Percentiles rank a stretch among this genome's conserved stretches.
These are phyloP conservation scores for Pyrrhopygopsis socrates DNA, from an alignment of 2,888 invertebrate species.

Conservation along the genomic window DNA sequence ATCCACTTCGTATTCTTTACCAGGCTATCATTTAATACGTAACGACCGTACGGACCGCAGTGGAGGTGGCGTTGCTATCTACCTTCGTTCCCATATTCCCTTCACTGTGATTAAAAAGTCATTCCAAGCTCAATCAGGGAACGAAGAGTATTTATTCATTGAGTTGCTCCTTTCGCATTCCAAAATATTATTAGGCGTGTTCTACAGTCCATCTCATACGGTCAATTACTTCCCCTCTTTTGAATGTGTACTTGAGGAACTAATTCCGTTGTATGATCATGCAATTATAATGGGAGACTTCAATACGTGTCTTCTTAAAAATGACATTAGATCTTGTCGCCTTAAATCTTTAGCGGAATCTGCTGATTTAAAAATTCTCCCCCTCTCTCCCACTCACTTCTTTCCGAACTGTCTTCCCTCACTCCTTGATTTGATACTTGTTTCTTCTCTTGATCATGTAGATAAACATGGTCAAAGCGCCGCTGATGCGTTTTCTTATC, in stretches of 20 bases:
- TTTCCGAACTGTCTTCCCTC: neutral
- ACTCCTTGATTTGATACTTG: neutral
- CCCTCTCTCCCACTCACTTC: neutral
- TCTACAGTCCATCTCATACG: neutral
- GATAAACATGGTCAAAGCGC: neutral
- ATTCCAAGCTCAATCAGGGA: neutral
- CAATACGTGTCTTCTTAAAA: neutral
- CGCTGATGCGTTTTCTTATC: constrained; percentile 6
- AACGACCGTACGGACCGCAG: neutral
- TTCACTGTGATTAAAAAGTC: neutral
- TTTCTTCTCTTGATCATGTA: neutral
- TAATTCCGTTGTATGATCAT: neutral
- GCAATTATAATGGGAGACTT: neutral
- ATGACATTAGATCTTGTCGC: neutral
- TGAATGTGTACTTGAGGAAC: neutral
- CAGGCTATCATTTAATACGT: neutral
- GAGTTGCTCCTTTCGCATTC: neutral
- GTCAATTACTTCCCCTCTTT: neutral
- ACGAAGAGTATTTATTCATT: neutral
- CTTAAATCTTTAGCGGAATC: neutral
- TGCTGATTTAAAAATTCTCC: neutral
- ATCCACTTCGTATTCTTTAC: neutral
- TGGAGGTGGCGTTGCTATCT: neutral
- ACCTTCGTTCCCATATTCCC: neutral
- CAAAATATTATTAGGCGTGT: neutral